phyloP scores from a whole-genome alignment of 2,113 vertebrate species.

The Xiphophorus couchianus region DNA sequence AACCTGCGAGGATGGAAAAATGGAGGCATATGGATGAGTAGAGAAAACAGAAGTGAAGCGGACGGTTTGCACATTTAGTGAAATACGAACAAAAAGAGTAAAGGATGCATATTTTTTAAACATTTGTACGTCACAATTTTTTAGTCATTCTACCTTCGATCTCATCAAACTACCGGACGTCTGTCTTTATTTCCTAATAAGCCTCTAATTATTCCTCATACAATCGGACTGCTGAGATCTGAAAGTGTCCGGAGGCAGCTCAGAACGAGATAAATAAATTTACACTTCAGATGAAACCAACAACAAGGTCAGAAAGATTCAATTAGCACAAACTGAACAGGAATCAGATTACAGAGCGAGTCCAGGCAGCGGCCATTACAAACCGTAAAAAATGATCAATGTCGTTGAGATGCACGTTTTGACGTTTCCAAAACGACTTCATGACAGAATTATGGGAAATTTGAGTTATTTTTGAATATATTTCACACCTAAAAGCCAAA shows the following conservation, averaged over 20 bases:
- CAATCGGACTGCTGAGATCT: neutral
- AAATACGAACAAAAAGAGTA: neutral
- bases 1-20: neutral
- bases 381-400: neutral
- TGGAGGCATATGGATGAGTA: neutral
- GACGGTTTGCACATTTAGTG: neutral
- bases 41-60: neutral
- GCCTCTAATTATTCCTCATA: neutral
- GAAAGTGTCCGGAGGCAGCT: neutral
- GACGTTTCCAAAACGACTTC: neutral
- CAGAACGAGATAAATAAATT: neutral
- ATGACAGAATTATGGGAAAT: neutral
- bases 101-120: neutral
- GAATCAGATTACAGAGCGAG: neutral
- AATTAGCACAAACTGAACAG: neutral
- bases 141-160: neutral
- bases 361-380: neutral
- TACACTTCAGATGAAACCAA: neutral
- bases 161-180: too few species aligned
- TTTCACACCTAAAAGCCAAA: neutral
- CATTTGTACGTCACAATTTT: neutral
- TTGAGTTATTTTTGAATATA: neutral
- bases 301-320: neutral
- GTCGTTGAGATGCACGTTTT: neutral
- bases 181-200: neutral